These are phyloP conservation scores for Brachionus manjavacas DNA, from an alignment of 1,140 invertebrate species.

Conservation along the genomic window DNA sequence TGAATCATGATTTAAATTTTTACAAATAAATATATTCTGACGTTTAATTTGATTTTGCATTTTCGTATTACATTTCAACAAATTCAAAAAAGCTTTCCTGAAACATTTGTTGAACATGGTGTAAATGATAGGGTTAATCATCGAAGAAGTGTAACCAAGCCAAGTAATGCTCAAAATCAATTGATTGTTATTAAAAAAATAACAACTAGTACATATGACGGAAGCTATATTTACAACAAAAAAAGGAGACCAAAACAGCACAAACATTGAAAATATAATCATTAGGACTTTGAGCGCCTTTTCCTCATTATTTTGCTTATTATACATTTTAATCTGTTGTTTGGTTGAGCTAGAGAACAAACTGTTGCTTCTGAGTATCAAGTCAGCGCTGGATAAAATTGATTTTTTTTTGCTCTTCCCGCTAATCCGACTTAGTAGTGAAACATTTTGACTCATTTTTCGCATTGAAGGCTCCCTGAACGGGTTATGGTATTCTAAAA, in stretches of 20 bases:
- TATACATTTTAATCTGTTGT: not conserved
- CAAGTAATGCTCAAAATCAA: conserved; percentile 53
- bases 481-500: not conserved
- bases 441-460: not conserved
- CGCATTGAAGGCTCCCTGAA: not conserved
- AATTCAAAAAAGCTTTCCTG: conserved; percentile 49
- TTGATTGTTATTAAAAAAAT: conserved; percentile 45
- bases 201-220: conserved; percentile 48
- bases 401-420: not conserved
- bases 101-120: conserved; percentile 58
- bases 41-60: conserved; percentile 44
- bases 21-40: not conserved
- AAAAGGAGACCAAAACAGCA: conserved; percentile 56
- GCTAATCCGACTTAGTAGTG: not conserved
- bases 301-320: conserved; percentile 49
- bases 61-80: conserved; percentile 44
- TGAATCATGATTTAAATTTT: not conserved
- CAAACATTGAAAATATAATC: conserved; percentile 56
- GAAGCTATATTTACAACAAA: conserved; percentile 55
- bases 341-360: not conserved
- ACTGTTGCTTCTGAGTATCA: not conserved
- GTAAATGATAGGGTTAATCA: conserved; percentile 58
- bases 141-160: conserved; percentile 56
- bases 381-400: not conserved
- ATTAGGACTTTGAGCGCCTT: conserved; percentile 55